Conservation (phyloP, 2,113 vertebrate genomes). For the Tichodroma muraria region DNA sequence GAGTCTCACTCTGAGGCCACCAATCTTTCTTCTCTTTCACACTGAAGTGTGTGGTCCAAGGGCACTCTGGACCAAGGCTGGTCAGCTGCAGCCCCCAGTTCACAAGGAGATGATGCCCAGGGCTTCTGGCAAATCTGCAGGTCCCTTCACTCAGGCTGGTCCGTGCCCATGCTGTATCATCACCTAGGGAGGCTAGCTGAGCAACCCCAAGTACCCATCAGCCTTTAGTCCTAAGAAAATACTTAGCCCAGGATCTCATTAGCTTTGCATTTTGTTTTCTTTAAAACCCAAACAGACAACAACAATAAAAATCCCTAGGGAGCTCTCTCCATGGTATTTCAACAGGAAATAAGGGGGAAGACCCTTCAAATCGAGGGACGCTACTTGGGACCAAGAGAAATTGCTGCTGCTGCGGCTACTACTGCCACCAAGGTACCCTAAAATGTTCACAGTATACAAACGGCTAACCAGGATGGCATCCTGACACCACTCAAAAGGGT, state of each 20-base stretch:
- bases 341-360: constrained; percentile 20
- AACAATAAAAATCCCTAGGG: not conserved
- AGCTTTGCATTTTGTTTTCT: constrained; percentile 1
- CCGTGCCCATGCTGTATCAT: not conserved
- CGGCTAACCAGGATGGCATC: not conserved
- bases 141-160: not conserved
- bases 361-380: not conserved
- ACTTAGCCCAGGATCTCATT: not conserved
- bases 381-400: not conserved
- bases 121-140: not conserved
- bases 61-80: not conserved
- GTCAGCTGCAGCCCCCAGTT: not conserved
- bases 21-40: not conserved
- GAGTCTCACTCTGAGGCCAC: constrained; percentile 37
- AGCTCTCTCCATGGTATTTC: constrained; percentile 27
- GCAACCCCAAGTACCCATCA: not conserved
- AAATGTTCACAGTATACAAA: constrained; percentile 21
- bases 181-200: not conserved
- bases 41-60: constrained; percentile 21
- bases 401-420: constrained; percentile 32
- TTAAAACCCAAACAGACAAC: not conserved
- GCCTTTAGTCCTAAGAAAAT: not conserved
- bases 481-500: constrained; percentile 36
- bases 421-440: constrained; percentile 18
- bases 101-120: not conserved